A percentile compares a stretch with the other conserved stretches of the same genome.
phyloP scores from a whole-genome alignment of 1,140 invertebrate genomes.

The Hyphantria cunea region DNA sequence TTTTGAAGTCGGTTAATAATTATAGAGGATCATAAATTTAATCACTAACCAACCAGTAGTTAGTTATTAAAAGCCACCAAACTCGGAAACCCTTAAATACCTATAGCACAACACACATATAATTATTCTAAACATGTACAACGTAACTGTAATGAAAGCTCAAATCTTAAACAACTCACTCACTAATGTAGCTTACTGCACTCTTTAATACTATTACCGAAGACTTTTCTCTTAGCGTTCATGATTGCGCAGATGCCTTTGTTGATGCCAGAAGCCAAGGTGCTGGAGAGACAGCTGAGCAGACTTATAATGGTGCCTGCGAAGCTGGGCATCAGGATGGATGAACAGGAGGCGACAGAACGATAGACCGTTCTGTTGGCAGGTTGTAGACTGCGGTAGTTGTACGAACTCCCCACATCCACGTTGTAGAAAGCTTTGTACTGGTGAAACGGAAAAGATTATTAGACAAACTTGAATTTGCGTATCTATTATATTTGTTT shows the following conservation, averaged over 20 bases:
- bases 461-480: no score
- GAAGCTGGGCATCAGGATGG: constrained; percentile 38
- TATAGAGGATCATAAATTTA: no score
- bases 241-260: constrained; percentile 50
- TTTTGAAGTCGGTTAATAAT: no score
- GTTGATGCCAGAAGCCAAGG: constrained; percentile 20
- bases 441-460: constrained; percentile 55
- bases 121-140: no score
- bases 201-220: constrained; percentile 40
- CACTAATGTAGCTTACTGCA: constrained; percentile 38
- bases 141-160: no score
- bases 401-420: constrained; percentile 58
- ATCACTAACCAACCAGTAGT: no score
- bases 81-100: no score
- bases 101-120: no score
- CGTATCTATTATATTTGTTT: no score
- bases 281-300: constrained; percentile 40
- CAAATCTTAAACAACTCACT: no score
- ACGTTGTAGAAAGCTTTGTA: no score
- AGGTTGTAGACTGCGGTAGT: constrained; percentile 62
- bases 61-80: no score
- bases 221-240: constrained; percentile 55
- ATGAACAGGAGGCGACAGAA: constrained; percentile 46
- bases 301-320: constrained; percentile 45
- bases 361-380: constrained; percentile 58